Evolutionary conservation across 2,113 vertebrate genomes (phyloP), one percentile per base, ranked within the genome.

Genomic region (Ceratotherium simum): DNA sequence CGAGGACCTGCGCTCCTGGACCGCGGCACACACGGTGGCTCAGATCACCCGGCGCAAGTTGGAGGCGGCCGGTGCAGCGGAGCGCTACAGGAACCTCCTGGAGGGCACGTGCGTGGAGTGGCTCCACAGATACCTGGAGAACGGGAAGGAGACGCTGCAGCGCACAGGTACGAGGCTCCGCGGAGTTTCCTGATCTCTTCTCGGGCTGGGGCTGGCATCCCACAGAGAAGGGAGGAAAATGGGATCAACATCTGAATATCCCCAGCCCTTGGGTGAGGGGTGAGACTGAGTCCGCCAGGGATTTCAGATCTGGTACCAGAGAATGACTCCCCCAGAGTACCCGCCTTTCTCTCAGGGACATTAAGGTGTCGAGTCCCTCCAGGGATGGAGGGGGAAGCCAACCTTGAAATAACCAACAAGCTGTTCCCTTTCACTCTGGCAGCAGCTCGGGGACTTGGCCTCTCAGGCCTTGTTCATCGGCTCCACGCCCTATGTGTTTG

Each of bases 11-110:
- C 0, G n/a, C 90, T 97, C 65, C 0, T 98, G 62, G 85, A 96
- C 3, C 0, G 92, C 72, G 3, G 48, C 65, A 0, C 39, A 65
- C 11, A 4, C 0, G 2, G 29, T 1, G n/a, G 94, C 56, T 0
- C 0, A 62, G 0, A 8, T 56, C 25, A 97, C 95, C 3, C 75
- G 64, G 84, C 1, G 2, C 2, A 93, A 85, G 29, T 98, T 95
- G 98, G 98, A 98, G 3, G 1, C 0, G 0, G 2, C 1, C 0
- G 5, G 23, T 1, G 0, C 0, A 0, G 48, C 67, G 0, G n/a
- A 76, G 36, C 0, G 0, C 0, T 0, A 7, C 7, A 21, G 20
- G n/a, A 27, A 16, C 20, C 87, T 96, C 60, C 31, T 82, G 73
- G 33, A 56, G 31, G 17, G n/a, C 0, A 0, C 0, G 0, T 87